These are phyloP conservation scores for Platalea minor DNA, from an alignment of 2,797 vertebrate species.

Conservation along the genomic window DNA sequence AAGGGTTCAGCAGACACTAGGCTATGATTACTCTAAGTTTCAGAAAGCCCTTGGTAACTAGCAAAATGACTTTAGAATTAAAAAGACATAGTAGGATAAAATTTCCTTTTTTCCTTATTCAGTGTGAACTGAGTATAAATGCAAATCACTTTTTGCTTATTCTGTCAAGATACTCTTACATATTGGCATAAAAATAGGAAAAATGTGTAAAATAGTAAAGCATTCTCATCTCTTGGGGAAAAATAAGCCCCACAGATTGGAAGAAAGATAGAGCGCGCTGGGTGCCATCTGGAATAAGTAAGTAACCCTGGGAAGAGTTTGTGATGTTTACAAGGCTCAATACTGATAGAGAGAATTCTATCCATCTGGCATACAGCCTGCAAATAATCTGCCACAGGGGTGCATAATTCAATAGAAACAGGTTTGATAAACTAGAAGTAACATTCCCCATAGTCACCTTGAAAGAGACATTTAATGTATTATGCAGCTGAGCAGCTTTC, in stretches of 20 bases:
- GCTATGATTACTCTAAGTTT: neutral
- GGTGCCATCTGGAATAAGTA: slow-evolving; percentile 28
- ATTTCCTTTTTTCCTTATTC: slow-evolving; percentile 8
- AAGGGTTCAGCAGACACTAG: neutral
- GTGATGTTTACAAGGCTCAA: slow-evolving; percentile 13
- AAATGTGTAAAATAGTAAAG: slow-evolving; percentile 26
- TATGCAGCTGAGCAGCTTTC: neutral
- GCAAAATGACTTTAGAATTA: slow-evolving; percentile 16
- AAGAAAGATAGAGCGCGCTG: neutral
- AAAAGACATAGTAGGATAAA: neutral
- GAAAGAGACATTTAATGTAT: neutral
- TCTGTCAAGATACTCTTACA: neutral
- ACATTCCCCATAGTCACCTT: neutral
- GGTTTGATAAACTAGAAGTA: slow-evolving; percentile 1
- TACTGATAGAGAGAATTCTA: slow-evolving; percentile 25
- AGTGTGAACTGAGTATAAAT: neutral
- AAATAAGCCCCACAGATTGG: slow-evolving; percentile 5
- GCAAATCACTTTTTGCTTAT: slow-evolving; percentile 8
- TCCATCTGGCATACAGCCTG: slow-evolving; percentile 29
- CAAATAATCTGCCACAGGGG: slow-evolving; percentile 36
- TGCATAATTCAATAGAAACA: slow-evolving; percentile 12
- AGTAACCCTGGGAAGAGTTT: slow-evolving; percentile 26
- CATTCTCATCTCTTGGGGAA: neutral
- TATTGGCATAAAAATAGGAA: slow-evolving; percentile 13
- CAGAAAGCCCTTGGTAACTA: slow-evolving; percentile 11